phyloP scores from a whole-genome alignment of 2,888 invertebrate species.

The Allophyes oxyacanthae region DNA sequence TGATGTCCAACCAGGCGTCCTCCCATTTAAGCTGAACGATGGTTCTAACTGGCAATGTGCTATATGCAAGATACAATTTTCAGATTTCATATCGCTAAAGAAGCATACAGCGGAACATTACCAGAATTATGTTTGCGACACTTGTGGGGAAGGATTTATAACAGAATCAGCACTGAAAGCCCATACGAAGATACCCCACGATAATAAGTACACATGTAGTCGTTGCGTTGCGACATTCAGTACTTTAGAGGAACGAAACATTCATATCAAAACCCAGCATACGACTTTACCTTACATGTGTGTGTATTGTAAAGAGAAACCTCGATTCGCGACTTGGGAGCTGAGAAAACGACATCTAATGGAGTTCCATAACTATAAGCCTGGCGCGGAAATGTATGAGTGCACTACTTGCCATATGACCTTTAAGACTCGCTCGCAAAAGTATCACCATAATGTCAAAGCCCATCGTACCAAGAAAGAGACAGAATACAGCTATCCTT shows the following conservation, averaged over 20 bases:
- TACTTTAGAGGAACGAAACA: conserved; percentile 78
- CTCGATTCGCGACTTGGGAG: conserved; percentile 84
- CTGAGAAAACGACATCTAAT: conserved; percentile 80
- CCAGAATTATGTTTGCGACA: conserved; percentile 84
- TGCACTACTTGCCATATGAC: conserved; percentile 85
- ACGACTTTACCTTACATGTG: conserved; percentile 83
- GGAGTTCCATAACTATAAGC: conserved; percentile 83
- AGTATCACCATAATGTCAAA: conserved; percentile 84
- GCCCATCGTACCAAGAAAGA: conserved; percentile 83
- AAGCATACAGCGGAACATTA: conserved; percentile 83
- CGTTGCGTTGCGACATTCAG: conserved; percentile 83
- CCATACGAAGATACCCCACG: conserved; percentile 81
- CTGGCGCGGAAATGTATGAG: conserved; percentile 83
- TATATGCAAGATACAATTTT: conserved; percentile 79
- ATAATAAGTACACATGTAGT: conserved; percentile 82
- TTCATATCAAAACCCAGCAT: conserved; percentile 82
- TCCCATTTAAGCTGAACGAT: conserved; percentile 82
- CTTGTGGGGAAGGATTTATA: conserved; percentile 84
- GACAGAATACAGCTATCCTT: conserved; percentile 83
- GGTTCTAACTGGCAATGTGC: conserved; percentile 83
- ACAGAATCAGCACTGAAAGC: conserved; percentile 80
- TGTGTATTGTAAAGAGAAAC: conserved; percentile 82
- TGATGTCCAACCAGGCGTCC: conserved; percentile 82
- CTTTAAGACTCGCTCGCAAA: conserved; percentile 83
- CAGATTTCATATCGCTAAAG: conserved; percentile 79